Base-by-base conservation (phyloP, 2,113 vertebrate genomes). In the Mus pahari region DNA sequence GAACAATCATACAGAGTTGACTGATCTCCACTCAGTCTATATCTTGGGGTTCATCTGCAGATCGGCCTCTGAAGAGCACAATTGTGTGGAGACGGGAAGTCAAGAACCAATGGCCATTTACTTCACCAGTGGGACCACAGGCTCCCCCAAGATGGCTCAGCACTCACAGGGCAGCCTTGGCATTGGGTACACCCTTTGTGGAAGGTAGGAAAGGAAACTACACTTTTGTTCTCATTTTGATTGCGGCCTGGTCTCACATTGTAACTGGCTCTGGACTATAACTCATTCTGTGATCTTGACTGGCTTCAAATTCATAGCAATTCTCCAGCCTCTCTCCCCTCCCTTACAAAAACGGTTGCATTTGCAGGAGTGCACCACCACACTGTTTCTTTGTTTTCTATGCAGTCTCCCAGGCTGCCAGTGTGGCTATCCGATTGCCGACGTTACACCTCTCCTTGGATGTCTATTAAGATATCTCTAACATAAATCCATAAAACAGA, bases 101-200 rank as follows among this genome's bases (percentile, higher is more conserved):
- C 97, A 94, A 22, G 99, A 99, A 20, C 97, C 98, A 7, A 98
- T 99, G 98, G 96, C 97, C 39, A 99, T 99, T 96, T 99, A 97
- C 94, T 99, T 99, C 96, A 99, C 98, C 92, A 99, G 99, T 45
- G 99, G 99, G 22, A 98, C 99, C 53, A 98, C 99, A 17, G 98
- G 99, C 0, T 96, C 94, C 62, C 98, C 99, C 20, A 99, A 99
- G 97, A 99, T 99, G 99, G 98, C 98, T 53, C 98, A 98, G 95
- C 98, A 99, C 86, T 98, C 98, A 64, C 98, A 99, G 77, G 98
- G 98, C 95, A 99, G 99, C 95, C 98, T 97, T 24, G 98, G 98
- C 19, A 93, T 99, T 26, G 98, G 98, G 0, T 97, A 98, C 22
- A 97, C 97, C 8, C 81, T 99, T 90, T 98, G 95, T 53, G 98